A percentile compares a stretch with the other conserved stretches of the same genome.
Conservation (phyloP, 2,888 invertebrate species). For the Bruchidius siliquastri region DNA sequence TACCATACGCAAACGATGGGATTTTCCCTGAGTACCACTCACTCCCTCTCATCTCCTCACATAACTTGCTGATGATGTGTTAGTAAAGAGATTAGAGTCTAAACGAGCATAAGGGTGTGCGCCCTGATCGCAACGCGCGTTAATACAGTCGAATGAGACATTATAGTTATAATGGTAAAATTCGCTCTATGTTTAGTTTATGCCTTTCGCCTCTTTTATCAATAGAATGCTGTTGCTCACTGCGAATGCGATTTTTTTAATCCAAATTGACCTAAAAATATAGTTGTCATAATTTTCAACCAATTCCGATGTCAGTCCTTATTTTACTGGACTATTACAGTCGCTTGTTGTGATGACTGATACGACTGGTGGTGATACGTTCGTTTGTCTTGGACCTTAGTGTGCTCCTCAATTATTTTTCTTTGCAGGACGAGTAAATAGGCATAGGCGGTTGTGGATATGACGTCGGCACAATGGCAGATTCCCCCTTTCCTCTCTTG, state of each 20-base stretch:
- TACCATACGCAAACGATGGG: neutral
- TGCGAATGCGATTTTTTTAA: too few species aligned
- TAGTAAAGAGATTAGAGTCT: slow-evolving; percentile 38
- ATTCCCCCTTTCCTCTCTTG: neutral
- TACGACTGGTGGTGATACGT: neutral
- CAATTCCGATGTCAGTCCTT: neutral
- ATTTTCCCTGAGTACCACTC: neutral
- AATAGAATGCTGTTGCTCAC: too few species aligned
- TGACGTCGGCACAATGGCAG: neutral
- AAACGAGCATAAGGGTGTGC: slow-evolving; percentile 21
- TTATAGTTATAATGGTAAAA: too few species aligned
- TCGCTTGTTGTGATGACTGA: neutral
- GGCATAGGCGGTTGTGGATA: neutral
- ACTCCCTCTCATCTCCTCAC: neutral
- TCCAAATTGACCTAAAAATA: too few species aligned
- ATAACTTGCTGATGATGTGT: slow-evolving; percentile 38
- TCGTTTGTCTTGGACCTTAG: neutral
- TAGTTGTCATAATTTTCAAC: too few species aligned
- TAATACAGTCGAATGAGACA: too few species aligned
- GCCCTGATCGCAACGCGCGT: too few species aligned
- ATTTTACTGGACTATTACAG: neutral
- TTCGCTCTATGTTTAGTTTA: too few species aligned
- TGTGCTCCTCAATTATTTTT: neutral
- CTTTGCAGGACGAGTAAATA: neutral
- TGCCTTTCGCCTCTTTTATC: too few species aligned